Percentiles rank a stretch among this genome's conserved stretches.
phyloP scores from a whole-genome alignment of 2,797 vertebrate species.

The Anomalospiza imberbis region DNA sequence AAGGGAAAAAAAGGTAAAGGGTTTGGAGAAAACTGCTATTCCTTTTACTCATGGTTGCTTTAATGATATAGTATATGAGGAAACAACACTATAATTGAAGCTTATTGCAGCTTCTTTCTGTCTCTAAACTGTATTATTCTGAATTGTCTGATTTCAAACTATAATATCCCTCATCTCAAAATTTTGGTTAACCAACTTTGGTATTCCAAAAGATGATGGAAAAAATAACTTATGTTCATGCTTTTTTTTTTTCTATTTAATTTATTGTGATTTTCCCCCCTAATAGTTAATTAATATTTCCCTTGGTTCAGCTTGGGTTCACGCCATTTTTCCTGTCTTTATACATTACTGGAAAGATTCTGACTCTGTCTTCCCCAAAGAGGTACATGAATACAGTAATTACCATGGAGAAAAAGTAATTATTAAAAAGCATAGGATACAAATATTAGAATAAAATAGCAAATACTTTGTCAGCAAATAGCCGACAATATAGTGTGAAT shows the following conservation, averaged over 20 bases:
- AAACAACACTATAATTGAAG: neutral
- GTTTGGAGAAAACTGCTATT: neutral
- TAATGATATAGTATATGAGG: neutral
- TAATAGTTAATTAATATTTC: neutral
- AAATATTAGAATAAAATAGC: neutral
- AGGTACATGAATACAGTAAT: neutral
- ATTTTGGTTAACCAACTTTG: neutral
- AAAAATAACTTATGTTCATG: neutral
- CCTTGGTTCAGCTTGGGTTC: neutral
- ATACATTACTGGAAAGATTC: neutral
- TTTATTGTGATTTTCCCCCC: fast-evolving
- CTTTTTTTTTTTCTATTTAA: neutral
- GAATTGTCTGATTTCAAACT: neutral
- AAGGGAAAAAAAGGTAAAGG: neutral
- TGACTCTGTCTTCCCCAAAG: neutral
- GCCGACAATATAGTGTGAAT: neutral
- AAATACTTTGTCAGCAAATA: no score
- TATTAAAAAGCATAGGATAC: neutral
- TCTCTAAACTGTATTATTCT: neutral
- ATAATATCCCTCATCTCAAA: neutral
- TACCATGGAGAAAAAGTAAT: neutral
- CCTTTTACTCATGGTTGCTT: neutral
- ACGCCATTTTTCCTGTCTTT: neutral
- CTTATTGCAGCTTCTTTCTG: neutral
- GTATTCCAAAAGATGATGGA: neutral